Conservation (phyloP, 2,888 invertebrate species). For the Drymonia ruficornis region DNA sequence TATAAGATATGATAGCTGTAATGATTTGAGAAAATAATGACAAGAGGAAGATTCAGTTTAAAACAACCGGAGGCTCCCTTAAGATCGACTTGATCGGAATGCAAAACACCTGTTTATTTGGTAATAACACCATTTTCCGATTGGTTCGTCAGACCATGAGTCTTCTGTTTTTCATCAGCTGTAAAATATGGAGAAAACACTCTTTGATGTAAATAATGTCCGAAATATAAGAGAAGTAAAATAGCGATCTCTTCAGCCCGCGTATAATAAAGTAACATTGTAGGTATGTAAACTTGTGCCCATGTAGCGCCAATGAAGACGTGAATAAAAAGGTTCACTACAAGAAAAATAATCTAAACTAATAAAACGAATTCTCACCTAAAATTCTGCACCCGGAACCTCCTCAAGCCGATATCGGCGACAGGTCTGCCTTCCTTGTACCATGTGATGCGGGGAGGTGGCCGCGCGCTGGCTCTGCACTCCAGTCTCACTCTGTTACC, state of each 20-base stretch:
- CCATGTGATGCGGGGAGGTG: conserved; percentile 93
- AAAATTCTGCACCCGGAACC: conserved; percentile 86
- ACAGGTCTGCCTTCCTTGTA: conserved; percentile 89
- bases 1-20: too few relatives aligned
- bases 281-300: conserved; percentile 2
- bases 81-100: too few relatives aligned
- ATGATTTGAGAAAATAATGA: background rate
- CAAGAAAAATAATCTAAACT: background rate
- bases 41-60: background rate
- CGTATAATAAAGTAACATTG: conserved; percentile 2
- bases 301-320: background rate
- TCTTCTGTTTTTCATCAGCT: background rate
- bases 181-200: background rate
- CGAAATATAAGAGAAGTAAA: background rate
- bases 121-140: background rate
- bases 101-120: background rate
- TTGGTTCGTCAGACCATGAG: background rate
- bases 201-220: background rate
- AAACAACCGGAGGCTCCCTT: too few relatives aligned
- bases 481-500: conserved; percentile 87
- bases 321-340: background rate
- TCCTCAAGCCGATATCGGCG: conserved; percentile 84
- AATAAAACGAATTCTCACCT: conserved; percentile 66
- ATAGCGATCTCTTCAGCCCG: background rate
- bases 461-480: conserved; percentile 90